phyloP scores from a whole-genome alignment of 2,888 invertebrate species.

The Tuta absoluta region DNA sequence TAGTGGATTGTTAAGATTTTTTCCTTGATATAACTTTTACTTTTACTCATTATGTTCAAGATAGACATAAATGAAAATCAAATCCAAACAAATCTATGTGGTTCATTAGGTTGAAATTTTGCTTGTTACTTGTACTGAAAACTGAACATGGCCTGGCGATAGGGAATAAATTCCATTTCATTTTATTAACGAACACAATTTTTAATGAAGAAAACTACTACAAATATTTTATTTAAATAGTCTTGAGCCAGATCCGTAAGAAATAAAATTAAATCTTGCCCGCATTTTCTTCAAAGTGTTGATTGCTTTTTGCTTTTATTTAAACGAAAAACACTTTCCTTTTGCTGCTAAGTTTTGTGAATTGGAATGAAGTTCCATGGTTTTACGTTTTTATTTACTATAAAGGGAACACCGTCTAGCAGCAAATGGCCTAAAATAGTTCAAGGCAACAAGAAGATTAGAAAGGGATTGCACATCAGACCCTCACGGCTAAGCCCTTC shows the following conservation, averaged over 20 bases:
- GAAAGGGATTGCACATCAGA: slow-evolving; percentile 5
- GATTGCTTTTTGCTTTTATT: background rate
- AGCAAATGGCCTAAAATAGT: background rate
- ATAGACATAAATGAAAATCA: too few relatives aligned
- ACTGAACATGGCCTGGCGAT: too few relatives aligned
- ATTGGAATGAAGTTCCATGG: background rate
- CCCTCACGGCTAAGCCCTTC: slow-evolving; percentile 17
- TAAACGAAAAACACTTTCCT: background rate
- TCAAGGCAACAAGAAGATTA: slow-evolving; percentile 7
- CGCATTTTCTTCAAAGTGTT: slow-evolving; percentile 3
- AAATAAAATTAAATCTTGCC: slow-evolving; percentile 5
- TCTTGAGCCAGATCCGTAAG: slow-evolving; percentile 1
- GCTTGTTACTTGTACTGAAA: too few relatives aligned
- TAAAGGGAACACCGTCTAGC: background rate
- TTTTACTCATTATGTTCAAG: too few relatives aligned
- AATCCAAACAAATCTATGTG: too few relatives aligned
- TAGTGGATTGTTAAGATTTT: too few relatives aligned
- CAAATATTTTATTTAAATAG: background rate
- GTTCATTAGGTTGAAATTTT: too few relatives aligned
- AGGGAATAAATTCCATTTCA: too few relatives aligned
- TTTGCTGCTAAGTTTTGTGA: background rate
- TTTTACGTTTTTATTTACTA: background rate
- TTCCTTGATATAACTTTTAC: too few relatives aligned
- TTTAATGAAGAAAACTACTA: slow-evolving; percentile 2
- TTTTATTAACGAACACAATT: background rate